Evolutionary conservation across 2,113 vertebrate genomes (phyloP).

Genomic region (Paradisaea rubra): DNA sequence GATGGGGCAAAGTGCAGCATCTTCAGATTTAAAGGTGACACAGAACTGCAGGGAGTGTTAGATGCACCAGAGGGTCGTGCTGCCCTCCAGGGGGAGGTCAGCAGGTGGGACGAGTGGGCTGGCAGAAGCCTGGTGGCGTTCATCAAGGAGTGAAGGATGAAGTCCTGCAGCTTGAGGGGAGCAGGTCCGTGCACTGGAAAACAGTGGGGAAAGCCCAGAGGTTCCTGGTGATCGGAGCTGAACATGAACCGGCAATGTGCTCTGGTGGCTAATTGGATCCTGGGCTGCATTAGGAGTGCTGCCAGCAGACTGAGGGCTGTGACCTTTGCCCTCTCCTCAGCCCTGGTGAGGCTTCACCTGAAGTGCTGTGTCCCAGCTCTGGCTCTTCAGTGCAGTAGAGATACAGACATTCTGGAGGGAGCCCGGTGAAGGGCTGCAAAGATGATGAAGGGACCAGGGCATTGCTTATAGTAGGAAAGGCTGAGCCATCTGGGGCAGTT

Average conservation of each 20-base stretch:
- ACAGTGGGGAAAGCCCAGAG: not conserved
- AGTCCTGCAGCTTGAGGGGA: not conserved
- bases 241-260: rapidly evolving
- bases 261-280: not conserved
- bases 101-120: rapidly evolving
- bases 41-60: rapidly evolving
- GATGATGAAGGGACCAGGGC: not conserved
- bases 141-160: rapidly evolving
- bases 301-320: not conserved
- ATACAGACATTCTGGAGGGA: rapidly evolving
- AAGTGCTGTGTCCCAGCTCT: not conserved
- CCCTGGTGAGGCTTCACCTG: not conserved
- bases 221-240: not conserved
- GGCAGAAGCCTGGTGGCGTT: not conserved
- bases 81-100: not conserved
- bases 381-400: too few relatives aligned
- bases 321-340: not conserved
- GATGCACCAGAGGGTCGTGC: rapidly evolving
- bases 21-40: rapidly evolving
- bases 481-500: not conserved
- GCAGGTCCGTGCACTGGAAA: rapidly evolving
- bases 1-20: not conserved
- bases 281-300: not conserved
- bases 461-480: rapidly evolving
- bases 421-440: rapidly evolving